Evolutionary conservation across 2,113 vertebrate species (phyloP), one percentile per base, ranked within the genome.

Genomic region (Pionites leucogaster): DNA sequence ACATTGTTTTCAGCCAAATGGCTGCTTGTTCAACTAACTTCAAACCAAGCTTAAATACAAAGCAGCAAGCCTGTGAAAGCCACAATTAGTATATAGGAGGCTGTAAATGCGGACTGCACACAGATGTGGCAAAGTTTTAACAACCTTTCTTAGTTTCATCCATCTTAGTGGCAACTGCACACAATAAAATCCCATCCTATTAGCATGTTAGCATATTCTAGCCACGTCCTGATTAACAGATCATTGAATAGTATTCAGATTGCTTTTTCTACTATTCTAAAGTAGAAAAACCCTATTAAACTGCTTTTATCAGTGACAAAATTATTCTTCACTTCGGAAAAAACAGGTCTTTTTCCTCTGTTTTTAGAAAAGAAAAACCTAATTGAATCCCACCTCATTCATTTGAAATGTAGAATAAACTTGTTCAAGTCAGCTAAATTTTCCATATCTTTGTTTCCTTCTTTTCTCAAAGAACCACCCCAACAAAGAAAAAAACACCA

Each of bases 31-130:
- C 39, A 80, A 18, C 3, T 25, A 37, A 49, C 59, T 88, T 86
- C 46, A 92, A 80, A 27, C 16, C 19, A 63, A 12, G 41, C 8
- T 83, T 74, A 67, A 83, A 83, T 3, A 57, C 13, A 37, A 22
- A 62, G 24, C 12, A 92, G 50, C 44, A 68, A 63, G 9, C 7
- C 11, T 88, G 6, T 11, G 37, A 91, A 78, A 84, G 31, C 1
- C 49, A 46, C 18, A 39, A 4, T 29, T 50, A 50, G 9, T 8
- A 14, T 3, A 23, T 0, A 49, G 7, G 3, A 49, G 7, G 27
- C 6, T 17, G 14, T 13, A 86, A 67, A 77, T 11, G 17, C 3
- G 3, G 29, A 59, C 49, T n/a, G 50, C 19, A 70, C 6, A 11
- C 6, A 80, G 47, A n/a, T 0, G 0, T 13, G 6, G 19, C 28